Conservation (phyloP, 1,140 invertebrate genomes). For the Brachionus calyciflorus region DNA sequence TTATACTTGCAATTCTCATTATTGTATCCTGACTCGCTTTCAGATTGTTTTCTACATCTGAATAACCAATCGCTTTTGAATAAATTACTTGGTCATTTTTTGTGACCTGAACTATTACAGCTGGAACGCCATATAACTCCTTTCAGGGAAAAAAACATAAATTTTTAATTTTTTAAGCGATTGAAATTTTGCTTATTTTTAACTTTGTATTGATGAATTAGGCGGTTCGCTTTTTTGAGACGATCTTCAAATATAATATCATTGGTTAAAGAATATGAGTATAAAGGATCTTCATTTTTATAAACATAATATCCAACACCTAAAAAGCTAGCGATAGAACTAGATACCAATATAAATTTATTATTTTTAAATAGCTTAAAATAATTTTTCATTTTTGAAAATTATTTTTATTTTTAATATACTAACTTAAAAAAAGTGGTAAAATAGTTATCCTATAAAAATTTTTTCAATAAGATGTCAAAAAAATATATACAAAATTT, state of each 20-base stretch:
- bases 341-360: not conserved
- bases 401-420: no score
- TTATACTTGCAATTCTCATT: conserved; percentile 69
- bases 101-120: not conserved
- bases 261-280: not conserved
- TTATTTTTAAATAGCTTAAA: not conserved
- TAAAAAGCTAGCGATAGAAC: not conserved
- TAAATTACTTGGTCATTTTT: conserved; percentile 19
- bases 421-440: no score
- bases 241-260: not conserved
- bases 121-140: conserved; percentile 28
- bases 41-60: conserved; percentile 66
- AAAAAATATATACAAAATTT: no score
- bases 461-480: no score
- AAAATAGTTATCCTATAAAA: no score
- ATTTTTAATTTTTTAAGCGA: no score
- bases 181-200: no score
- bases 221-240: not conserved
- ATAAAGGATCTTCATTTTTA: not conserved
- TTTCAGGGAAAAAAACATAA: not conserved
- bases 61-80: conserved; percentile 64
- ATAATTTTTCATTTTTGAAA: not conserved
- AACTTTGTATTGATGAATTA: conserved; percentile 18
- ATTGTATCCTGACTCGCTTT: conserved; percentile 63
- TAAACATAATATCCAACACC: not conserved